Evolutionary conservation across 2,888 invertebrate genomes (phyloP), one percentile per base, ranked within the genome.

Genomic region (Balanococcus diminutus): DNA sequence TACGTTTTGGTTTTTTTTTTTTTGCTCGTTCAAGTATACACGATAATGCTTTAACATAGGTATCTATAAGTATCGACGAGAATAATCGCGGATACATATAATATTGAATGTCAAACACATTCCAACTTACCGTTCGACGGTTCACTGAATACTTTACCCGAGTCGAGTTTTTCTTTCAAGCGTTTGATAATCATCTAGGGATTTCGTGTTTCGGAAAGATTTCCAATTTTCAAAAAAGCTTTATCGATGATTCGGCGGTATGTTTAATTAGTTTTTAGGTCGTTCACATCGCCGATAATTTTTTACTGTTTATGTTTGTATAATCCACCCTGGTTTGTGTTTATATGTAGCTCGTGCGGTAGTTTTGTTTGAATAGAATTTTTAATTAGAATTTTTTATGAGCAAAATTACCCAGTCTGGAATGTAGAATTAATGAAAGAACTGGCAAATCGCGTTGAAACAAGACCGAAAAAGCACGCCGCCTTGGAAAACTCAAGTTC

Each of bases 211-310:
- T 31, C 28, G 72, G 72, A 25, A 72, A 72, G 72, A 72, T 72
- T 56, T 56, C 56, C 56, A 56, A 56, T 56, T 56, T 56, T 56
- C 56, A 56, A 56, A 56, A 56, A 56, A 56, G 56, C 56, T 22
- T 22, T 56, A 72, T 72, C 72, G 72, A 72, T 72, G 72, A 72
- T 31, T 72, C 28, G 72, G 72, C 72, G 72, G 19, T 72, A 72
- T 72, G 72, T 72, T 72, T 72, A 72, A 72, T 72, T 72, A 72
- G 72, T 72, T 72, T 72, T 72, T 72, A 72, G 72, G 25, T 72
- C 72, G 72, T 72, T 72, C 72, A 31, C 72, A 72, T 72, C 56
- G 28, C 1, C 16, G 72, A 31, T 31, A 16, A 72, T 14, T 14
- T n/a, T n/a, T n/a, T n/a, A 1, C 72, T 6, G 16, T 11, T 14